Evolutionary conservation across 2,888 invertebrate genomes (phyloP).

Genomic region (Autographa gamma): DNA sequence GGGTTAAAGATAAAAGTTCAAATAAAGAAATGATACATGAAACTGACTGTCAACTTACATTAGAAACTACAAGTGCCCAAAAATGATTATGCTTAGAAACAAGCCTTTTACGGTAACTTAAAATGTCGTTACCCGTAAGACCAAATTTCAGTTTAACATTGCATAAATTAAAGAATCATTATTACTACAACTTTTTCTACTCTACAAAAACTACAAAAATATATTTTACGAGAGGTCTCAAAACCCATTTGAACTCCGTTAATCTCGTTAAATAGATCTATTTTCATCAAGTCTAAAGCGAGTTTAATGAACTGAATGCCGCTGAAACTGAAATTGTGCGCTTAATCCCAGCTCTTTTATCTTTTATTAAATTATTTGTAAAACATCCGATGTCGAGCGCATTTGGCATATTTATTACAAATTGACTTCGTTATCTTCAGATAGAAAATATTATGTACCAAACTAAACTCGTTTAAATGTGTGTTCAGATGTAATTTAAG

Average conservation of each 20-base stretch:
- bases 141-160: too few relatives aligned
- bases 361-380: constrained; percentile 8
- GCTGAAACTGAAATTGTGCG: not conserved
- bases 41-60: too few relatives aligned
- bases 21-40: too few relatives aligned
- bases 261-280: constrained; percentile 2
- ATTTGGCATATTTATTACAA: constrained; percentile 34
- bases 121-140: too few relatives aligned
- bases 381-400: not conserved
- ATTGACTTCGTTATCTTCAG: constrained; percentile 25
- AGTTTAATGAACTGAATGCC: constrained; percentile 15
- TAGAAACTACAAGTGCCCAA: too few relatives aligned
- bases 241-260: not conserved
- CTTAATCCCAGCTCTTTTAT: constrained; percentile 12
- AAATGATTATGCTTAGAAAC: too few relatives aligned
- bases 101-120: too few relatives aligned
- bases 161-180: not conserved
- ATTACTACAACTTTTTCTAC: not conserved
- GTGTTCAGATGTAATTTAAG: not conserved
- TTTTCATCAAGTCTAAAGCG: constrained; percentile 5
- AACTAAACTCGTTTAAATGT: constrained; percentile 11
- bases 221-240: not conserved
- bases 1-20: too few relatives aligned
- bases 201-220: not conserved
- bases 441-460: constrained; percentile 21